Evolutionary conservation across 2,113 vertebrate genomes (phyloP).

Genomic region (Hyla sarda): DNA sequence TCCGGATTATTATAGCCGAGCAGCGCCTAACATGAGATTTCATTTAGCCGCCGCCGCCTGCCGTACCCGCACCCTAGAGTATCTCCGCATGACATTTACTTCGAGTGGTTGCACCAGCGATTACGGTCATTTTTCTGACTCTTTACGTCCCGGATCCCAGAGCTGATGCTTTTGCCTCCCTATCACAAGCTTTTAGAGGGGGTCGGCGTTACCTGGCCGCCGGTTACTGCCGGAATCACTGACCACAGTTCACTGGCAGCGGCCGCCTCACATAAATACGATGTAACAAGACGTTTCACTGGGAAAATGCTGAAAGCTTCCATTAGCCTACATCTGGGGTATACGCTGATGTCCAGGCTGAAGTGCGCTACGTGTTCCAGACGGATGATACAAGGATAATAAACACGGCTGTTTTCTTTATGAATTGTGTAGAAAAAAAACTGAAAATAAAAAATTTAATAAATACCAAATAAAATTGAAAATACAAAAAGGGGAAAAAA

Average conservation of each 20-base stretch:
- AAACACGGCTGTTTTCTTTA: no score
- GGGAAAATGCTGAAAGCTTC: slow-evolving; percentile 91
- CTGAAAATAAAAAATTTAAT: neutral
- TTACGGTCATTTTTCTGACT: slow-evolving; percentile 74
- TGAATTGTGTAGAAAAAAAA: no score
- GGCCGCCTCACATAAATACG: slow-evolving; percentile 80
- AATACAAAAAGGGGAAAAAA: neutral
- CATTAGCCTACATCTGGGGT: slow-evolving; percentile 86
- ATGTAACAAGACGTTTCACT: slow-evolving; percentile 82
- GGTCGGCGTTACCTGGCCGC: slow-evolving; percentile 30
- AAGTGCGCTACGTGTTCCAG: slow-evolving; percentile 29
- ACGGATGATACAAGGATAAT: neutral
- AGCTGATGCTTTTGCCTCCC: slow-evolving; percentile 75
- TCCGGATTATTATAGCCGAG: neutral
- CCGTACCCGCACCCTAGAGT: slow-evolving; percentile 10
- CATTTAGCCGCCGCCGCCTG: neutral
- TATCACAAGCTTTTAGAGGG: slow-evolving; percentile 76
- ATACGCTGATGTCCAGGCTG: slow-evolving; percentile 72
- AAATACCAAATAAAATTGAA: neutral
- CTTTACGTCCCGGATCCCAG: slow-evolving; percentile 76
- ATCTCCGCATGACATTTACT: slow-evolving; percentile 72
- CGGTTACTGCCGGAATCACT: slow-evolving; percentile 66
- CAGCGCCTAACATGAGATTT: neutral
- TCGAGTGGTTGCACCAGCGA: slow-evolving; percentile 75
- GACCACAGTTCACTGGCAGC: slow-evolving; percentile 80